These are phyloP conservation scores for Anarhynchus alexandrinus DNA, from an alignment of 2,113 vertebrate species.

Conservation along the genomic window DNA sequence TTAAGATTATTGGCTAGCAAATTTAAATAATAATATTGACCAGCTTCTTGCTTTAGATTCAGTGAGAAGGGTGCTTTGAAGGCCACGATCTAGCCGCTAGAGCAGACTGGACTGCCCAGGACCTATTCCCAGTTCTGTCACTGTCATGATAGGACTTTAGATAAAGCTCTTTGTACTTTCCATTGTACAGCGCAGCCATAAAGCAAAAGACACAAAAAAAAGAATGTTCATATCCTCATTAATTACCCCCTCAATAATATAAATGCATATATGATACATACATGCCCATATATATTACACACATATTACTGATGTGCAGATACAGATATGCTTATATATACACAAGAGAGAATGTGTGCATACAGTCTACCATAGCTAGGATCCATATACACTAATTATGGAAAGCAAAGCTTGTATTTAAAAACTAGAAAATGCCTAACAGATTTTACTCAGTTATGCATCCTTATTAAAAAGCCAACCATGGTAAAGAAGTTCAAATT, in stretches of 20 bases:
- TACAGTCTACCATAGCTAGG: neutral
- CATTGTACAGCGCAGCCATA: neutral
- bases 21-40: neutral
- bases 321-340: neutral
- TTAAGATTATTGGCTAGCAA: neutral
- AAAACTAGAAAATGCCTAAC: neutral
- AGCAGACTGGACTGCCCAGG: neutral
- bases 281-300: rapidly evolving
- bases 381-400: neutral
- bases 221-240: neutral
- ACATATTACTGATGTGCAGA: neutral
- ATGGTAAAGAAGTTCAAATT: constrained; percentile 19
- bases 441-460: neutral
- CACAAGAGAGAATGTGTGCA: neutral
- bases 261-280: neutral
- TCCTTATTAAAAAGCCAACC: neutral
- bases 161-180: neutral
- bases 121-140: neutral
- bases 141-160: neutral
- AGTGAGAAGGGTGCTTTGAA: neutral
- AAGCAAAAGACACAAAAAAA: neutral
- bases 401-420: neutral
- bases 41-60: neutral
- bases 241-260: neutral
- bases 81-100: neutral